Evolutionary conservation across 1,140 invertebrate genomes (phyloP).

Genomic region (Nasonia vitripennis): DNA sequence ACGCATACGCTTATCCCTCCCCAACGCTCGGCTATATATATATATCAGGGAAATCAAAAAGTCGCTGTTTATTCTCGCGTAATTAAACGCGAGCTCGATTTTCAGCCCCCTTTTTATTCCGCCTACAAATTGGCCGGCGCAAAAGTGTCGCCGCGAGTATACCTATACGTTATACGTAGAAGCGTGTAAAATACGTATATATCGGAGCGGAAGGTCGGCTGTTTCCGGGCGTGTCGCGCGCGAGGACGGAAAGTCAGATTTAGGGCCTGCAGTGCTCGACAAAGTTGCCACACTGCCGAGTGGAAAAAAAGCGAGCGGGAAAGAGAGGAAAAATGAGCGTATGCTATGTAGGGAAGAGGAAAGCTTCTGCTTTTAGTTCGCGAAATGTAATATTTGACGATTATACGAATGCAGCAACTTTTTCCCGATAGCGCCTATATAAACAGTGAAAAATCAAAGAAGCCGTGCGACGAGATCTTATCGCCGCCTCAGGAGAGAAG

Average conservation of each 20-base stretch:
- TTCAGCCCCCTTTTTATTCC: background rate
- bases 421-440: slow-evolving; percentile 1
- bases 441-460: slow-evolving; percentile 37
- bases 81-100: background rate
- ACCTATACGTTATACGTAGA: background rate
- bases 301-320: background rate
- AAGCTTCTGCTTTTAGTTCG: too few relatives aligned
- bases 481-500: background rate
- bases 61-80: background rate
- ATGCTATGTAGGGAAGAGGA: too few relatives aligned
- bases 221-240: background rate
- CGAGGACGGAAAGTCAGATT: background rate
- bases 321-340: background rate
- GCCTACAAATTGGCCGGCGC: background rate
- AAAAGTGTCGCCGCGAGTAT: background rate
- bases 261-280: background rate
- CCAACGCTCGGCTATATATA: too few relatives aligned
- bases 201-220: background rate
- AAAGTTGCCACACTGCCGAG: background rate
- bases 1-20: too few relatives aligned
- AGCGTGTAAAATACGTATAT: background rate
- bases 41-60: background rate
- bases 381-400: too few relatives aligned
- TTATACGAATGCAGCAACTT: background rate
- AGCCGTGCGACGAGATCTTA: background rate